Conservation (phyloP, 1,140 invertebrate genomes). For the Rhyacophila brunnea region DNA sequence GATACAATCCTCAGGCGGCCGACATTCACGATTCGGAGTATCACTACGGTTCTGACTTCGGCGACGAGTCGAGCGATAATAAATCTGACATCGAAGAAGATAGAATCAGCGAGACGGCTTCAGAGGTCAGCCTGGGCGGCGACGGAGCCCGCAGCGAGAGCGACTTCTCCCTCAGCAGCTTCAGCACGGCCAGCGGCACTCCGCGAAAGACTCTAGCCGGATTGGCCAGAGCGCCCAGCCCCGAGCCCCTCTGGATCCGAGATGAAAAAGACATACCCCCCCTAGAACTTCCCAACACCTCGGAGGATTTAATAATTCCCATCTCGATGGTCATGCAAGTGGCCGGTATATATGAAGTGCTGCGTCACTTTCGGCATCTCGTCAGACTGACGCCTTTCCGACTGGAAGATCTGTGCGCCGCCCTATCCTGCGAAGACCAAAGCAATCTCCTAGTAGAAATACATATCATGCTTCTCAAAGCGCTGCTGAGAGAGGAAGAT, state of each 20-base stretch:
- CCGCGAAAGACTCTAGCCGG: constrained; percentile 55
- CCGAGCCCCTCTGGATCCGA: constrained; percentile 85
- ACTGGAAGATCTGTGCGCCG: constrained; percentile 94
- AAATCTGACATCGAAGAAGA: constrained; percentile 77
- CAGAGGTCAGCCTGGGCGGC: constrained; percentile 63
- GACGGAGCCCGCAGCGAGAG: constrained; percentile 70
- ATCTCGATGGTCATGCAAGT: constrained; percentile 76
- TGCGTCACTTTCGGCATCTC: constrained; percentile 86
- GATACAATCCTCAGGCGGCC: constrained; percentile 70
- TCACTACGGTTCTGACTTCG: constrained; percentile 87
- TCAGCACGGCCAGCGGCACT: constrained; percentile 66
- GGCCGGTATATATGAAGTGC: constrained; percentile 88
- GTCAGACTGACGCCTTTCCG: constrained; percentile 90
- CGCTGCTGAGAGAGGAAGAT: constrained; percentile 91
- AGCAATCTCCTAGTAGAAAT: constrained; percentile 87
- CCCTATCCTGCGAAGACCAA: constrained; percentile 88
- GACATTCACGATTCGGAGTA: constrained; percentile 83
- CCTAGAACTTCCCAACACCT: constrained; percentile 79
- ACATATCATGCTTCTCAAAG: constrained; percentile 88
- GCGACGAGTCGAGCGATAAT: constrained; percentile 76
- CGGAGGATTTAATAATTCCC: constrained; percentile 85
- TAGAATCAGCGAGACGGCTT: constrained; percentile 64
- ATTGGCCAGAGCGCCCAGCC: constrained; percentile 69
- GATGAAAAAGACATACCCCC: constrained; percentile 73
- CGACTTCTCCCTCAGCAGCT: constrained; percentile 80